A percentile compares a stretch with the other conserved stretches of the same genome.
phyloP scores from a whole-genome alignment of 2,113 vertebrate species.

The Lophius piscatorius region DNA sequence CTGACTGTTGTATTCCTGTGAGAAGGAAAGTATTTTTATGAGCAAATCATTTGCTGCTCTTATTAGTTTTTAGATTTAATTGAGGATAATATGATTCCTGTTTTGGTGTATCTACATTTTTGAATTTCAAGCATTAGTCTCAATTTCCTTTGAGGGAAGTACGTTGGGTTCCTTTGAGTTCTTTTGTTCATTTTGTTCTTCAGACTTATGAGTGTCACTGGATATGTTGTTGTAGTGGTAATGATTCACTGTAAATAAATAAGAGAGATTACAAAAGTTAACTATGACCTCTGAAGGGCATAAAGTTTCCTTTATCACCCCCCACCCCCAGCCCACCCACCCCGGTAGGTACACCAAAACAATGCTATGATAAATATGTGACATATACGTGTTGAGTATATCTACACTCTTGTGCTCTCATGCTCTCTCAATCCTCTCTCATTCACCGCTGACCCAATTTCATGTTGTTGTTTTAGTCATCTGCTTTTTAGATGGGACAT shows the following conservation, averaged over 20 bases:
- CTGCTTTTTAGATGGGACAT: conserved; percentile 20
- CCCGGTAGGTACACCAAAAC: no score
- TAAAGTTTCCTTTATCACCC: no score
- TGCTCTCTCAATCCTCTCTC: background rate
- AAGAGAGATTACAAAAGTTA: no score
- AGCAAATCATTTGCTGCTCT: background rate
- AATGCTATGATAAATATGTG: no score
- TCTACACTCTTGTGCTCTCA: background rate
- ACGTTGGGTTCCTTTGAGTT: no score
- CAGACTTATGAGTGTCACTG: no score
- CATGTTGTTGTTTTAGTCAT: conserved; percentile 33
- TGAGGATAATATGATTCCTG: background rate
- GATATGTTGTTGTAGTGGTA: no score
- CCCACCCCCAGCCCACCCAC: no score
- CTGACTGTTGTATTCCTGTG: background rate
- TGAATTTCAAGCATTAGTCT: conserved; percentile 8
- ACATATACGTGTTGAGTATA: background rate
- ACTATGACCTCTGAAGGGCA: no score
- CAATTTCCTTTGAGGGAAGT: background rate
- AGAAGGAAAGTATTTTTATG: background rate
- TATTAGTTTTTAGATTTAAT: background rate
- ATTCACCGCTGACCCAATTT: conserved; percentile 50
- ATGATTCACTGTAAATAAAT: no score
- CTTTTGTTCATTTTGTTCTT: no score
- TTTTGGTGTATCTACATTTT: no score